Percentiles rank a stretch among this genome's conserved stretches.
phyloP scores from a whole-genome alignment of 2,888 invertebrate genomes.

The Folsomia manolachei region DNA sequence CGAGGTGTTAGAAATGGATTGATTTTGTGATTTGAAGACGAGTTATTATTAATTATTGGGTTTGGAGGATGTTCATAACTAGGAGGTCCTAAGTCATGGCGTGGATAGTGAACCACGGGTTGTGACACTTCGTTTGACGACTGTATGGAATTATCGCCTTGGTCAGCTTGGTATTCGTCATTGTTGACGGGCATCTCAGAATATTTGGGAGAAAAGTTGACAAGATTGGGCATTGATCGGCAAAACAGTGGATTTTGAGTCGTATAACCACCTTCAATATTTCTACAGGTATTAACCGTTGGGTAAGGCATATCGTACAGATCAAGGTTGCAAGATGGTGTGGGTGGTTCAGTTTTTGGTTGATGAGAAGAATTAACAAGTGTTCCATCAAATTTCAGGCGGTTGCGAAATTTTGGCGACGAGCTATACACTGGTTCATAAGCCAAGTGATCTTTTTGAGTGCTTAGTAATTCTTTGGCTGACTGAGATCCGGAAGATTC shows the following conservation, averaged over 20 bases:
- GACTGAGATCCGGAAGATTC: conserved; percentile 3
- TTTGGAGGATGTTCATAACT: neutral
- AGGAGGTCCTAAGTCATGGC: neutral
- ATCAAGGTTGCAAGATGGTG: conserved; percentile 29
- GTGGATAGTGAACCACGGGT: neutral
- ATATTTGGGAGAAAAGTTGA: neutral
- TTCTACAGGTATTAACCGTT: conserved; percentile 9
- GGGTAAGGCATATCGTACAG: neutral
- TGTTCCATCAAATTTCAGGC: conserved; percentile 45
- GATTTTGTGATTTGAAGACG: conserved; percentile 14
- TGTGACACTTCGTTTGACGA: no score
- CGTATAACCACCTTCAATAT: conserved; percentile 3
- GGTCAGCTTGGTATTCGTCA: no score
- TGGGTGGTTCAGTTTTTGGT: conserved; percentile 46
- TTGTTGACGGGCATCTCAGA: neutral
- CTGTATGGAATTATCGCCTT: no score
- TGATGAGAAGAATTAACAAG: conserved; percentile 39
- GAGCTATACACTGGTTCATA: conserved; percentile 46
- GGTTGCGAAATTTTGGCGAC: conserved; percentile 39
- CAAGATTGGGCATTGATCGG: conserved; percentile 47
- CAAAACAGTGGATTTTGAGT: conserved; percentile 42
- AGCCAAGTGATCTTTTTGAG: conserved; percentile 11
- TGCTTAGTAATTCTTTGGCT: neutral
- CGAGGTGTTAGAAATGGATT: conserved; percentile 41
- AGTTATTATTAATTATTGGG: neutral